Base-by-base conservation (phyloP, 2,113 vertebrate species). In the Chaetodon auriga region DNA sequence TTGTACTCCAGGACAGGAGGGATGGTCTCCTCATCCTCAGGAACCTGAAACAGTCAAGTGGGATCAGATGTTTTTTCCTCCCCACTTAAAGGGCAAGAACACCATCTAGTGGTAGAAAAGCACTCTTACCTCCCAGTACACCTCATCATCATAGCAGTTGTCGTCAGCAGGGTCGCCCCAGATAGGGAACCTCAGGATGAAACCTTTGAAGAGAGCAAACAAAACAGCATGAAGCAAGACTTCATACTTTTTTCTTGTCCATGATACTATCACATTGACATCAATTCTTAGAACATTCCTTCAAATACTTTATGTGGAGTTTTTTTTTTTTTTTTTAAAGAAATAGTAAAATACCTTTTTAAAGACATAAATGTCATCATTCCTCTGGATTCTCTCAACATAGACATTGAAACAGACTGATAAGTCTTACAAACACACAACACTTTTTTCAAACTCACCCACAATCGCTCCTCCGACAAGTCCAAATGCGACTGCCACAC, bases 41-140 rank as follows among this genome's bases (percentile, higher is more conserved):
- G 97, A 30, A 97, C 85, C 97, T 98, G 90, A 70, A 89, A 45
- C n/a, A 45, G 6, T 71, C 8, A 78, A 25, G 38, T 6, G 3
- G 3, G 35, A 57, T 80, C 25, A 79, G 70, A 54, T 4, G 38
- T 4, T 0, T 1, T 45, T 16, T 53, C 10, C 30, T 23, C 19
- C 49, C 5, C 7, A 1, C 1, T 53, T 23, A 58, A 43, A 70
- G 53, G 55, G 19, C 25, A 81, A 78, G 5, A 75, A 0, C 58
- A 43, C 75, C 87, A 86, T 76, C 83, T 90, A 62, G 81, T 85
- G 92, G 78, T 77, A 4, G 30, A 70, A 66, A n/a, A 13, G 6
- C 21, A 13, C 25, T 13, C 96, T 96, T 82, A 98, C 98, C 97
- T 98, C 97, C 98, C 98, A 99, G 88, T 99, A 99, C 12, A 96